phyloP scores from a whole-genome alignment of 2,797 vertebrate species.

The Carapus acus region DNA sequence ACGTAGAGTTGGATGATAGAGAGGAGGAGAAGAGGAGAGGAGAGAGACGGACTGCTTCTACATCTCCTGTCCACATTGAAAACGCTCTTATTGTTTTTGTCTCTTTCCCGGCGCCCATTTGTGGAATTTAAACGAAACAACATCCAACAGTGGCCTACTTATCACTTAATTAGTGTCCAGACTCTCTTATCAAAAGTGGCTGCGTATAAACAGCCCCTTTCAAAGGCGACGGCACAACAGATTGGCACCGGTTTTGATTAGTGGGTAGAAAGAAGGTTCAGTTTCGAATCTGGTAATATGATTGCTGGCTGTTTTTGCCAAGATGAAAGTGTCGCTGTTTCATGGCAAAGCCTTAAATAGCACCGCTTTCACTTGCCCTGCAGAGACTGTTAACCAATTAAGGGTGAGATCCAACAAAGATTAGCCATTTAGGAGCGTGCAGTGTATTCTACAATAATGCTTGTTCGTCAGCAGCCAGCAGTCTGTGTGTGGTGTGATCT shows the following conservation, averaged over 20 bases:
- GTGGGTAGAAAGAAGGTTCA: slow-evolving; percentile 73
- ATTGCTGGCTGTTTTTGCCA: slow-evolving; percentile 79
- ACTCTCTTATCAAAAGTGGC: slow-evolving; percentile 69
- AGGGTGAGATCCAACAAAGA: slow-evolving; percentile 76
- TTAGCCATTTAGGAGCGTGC: slow-evolving; percentile 74
- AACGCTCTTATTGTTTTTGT: slow-evolving; percentile 41
- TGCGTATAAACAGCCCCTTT: slow-evolving; percentile 71
- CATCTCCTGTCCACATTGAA: slow-evolving; percentile 60
- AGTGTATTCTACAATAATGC: slow-evolving; percentile 68
- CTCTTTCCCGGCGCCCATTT: slow-evolving; percentile 39
- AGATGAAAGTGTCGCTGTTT: slow-evolving; percentile 80
- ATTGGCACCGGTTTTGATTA: slow-evolving; percentile 79
- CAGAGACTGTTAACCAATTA: slow-evolving; percentile 81
- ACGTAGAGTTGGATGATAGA: slow-evolving; percentile 38
- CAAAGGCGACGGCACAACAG: slow-evolving; percentile 73
- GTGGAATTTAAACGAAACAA: slow-evolving; percentile 60
- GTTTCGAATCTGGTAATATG: slow-evolving; percentile 77
- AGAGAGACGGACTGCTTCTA: slow-evolving; percentile 50
- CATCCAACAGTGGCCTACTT: slow-evolving; percentile 66
- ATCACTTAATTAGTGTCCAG: slow-evolving; percentile 72
- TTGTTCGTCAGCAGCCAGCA: slow-evolving; percentile 71
- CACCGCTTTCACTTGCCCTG: slow-evolving; percentile 76
- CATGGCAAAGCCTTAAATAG: slow-evolving; percentile 75
- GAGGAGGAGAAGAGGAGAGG: slow-evolving; percentile 29
- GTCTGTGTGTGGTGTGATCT: slow-evolving; percentile 65